Base-by-base conservation (phyloP, 2,888 invertebrate genomes). In the Thymelicus acteon region DNA sequence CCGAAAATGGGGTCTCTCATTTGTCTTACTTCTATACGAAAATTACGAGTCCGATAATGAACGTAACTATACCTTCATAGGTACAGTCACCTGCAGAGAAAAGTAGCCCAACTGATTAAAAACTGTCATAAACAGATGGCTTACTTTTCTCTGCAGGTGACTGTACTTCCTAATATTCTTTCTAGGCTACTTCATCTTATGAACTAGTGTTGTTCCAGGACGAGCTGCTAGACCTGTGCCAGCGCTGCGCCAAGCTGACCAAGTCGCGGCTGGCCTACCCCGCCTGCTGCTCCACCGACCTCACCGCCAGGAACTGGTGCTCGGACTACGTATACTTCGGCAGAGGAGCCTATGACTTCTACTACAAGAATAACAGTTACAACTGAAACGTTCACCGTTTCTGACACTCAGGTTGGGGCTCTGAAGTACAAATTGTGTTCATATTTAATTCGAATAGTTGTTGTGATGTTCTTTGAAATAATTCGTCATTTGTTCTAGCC, bases 241-340 rank as follows among this genome's bases (percentile, higher is more conserved):
- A 95, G 78, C 85, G 95, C 60, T 95, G 95, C 72, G 95, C 95
- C 13, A 95, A 95, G 80, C 89, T 94, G 1, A 95, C 95, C 0
- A 95, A 95, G 76, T 95, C 95, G 0, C 87, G 83, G 0, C 78
- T 85, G 0, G 95, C 95, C 0, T 95, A 95, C 74, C 95, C 95
- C 0, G 94, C 95, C 60, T 96, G 95, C 81, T 95, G 95, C 73
- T 92, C 94, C 7, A 92, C 94, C 0, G 94, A 94, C 73, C 88
- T 95, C 3, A 88, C 94, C 19, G 95, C 95, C 0, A 88, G 94
- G 72, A 91, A 87, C 31, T 95, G 95, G 95, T 96, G 95, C 73
- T 89, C 90, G 0, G 94, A 94, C 71, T 95, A 94, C 74, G 93
- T 95, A 0, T 94, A 94, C 72, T 95, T 94, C 73, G 95, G 95